A percentile compares a stretch with the other conserved stretches of the same genome.
These are phyloP conservation scores for Catagonus wagneri DNA, from an alignment of 2,113 vertebrate genomes.

Conservation along the genomic window DNA sequence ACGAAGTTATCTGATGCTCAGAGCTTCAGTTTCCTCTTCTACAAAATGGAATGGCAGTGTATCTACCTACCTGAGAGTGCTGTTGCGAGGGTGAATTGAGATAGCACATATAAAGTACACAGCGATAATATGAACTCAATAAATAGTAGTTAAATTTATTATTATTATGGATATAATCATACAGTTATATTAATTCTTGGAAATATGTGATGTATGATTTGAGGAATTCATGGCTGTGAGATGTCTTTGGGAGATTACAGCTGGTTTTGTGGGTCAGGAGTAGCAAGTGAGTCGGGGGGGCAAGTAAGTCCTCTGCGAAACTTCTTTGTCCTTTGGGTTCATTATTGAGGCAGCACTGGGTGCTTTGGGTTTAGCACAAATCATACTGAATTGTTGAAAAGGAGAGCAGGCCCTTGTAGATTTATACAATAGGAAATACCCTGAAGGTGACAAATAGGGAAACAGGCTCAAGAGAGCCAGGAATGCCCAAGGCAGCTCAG, in stretches of 20 bases:
- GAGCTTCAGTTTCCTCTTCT: conserved; percentile 14
- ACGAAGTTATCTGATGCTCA: neutral
- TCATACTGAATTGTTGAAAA: neutral
- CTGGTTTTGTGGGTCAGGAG: neutral
- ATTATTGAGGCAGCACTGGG: neutral
- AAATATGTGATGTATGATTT: neutral
- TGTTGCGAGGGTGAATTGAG: conserved; percentile 8
- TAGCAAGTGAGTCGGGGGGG: neutral
- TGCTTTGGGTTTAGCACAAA: neutral
- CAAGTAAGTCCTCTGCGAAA: neutral
- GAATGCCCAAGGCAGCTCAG: rapidly evolving
- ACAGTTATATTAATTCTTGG: neutral
- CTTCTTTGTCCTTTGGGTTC: neutral
- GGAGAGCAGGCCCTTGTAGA: neutral
- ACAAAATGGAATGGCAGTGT: neutral
- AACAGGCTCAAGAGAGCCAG: neutral
- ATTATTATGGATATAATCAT: neutral
- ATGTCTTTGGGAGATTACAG: neutral
- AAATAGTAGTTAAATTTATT: neutral
- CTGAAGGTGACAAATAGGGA: neutral
- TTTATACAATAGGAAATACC: neutral
- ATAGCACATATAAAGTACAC: neutral
- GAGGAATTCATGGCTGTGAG: neutral
- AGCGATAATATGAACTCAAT: neutral
- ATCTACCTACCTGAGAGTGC: neutral